Evolutionary conservation across 2,888 invertebrate species (phyloP), one percentile per base, ranked within the genome.

Genomic region (Hemistola chrysoprasaria): DNA sequence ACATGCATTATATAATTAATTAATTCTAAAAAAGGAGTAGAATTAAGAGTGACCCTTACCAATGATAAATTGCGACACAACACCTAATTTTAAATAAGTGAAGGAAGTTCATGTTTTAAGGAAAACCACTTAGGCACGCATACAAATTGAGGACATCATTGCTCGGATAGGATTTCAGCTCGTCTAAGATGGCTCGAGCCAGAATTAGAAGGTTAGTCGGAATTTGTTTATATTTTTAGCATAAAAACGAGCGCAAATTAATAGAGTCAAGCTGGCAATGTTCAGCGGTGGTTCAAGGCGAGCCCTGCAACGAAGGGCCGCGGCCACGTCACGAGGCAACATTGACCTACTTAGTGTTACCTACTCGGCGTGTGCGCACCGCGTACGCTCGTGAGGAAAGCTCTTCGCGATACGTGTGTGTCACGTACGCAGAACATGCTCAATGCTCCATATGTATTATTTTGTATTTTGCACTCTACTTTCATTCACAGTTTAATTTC

Each of bases 291-390:
- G 87, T 88, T 88, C 87, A 88, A 87, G 87, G 86, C 83, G 67
- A 80, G 78, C 83, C 82, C 82, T 82, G 71, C 70, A 58, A 50
- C 79, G 76, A 84, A 86, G 87, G 87, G 87, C 85, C 85, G 77
- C 76, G 71, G 62, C 63, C 70, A 75, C 85, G 86, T 87, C 87
- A 87, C 86, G 84, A 81, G 75, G 69, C 78, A 81, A 79, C 87
- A 87, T 87, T 87, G 87, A 87, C 87, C 86, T 60, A 87, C 79
- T 79, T 87, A 71, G 65, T 70, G 75, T 70, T 72, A 69, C 71
- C 67, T 35, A 30, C 43, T 62, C 63, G 59, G 73, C 79, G 78
- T 71, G 78, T 67, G 82, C 83, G 78, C 81, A 73, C 64, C 48
- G 24, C 40, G 82, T 83, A 85, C 77, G 71, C 56, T 83, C 82